Evolutionary conservation across 2,113 vertebrate genomes (phyloP), one percentile per base, ranked within the genome.

Genomic region (Chaenogobius annularis): DNA sequence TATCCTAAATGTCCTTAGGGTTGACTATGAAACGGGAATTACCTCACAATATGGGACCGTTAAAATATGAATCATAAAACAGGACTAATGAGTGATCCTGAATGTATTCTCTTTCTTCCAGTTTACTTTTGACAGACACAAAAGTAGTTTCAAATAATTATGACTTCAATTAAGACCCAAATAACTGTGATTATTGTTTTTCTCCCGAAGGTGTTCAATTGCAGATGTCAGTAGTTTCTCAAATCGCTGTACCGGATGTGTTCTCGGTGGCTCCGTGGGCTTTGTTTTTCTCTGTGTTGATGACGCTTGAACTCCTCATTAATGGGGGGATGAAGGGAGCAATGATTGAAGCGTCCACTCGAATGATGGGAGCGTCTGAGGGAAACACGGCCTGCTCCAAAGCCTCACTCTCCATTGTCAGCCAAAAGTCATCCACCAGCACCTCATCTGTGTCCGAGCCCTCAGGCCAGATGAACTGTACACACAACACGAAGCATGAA

Each of bases 281-380:
- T 88, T 99, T 99, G 88, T 98, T 95, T 86, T 96, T 98, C 89
- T 99, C 98, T 0, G 96, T 98, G 89, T 99, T 99, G 81, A 99
- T 92, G 55, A 97, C 95, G 68, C 94, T 75, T 0, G 91, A 62
- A 85, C 94, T 94, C 88, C 96, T 95, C 96, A 98, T 97, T 77
- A 99, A 93, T 0, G 97, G 95, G 35, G 98, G 96, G 75, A 97
- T 95, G 88, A 99, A 99, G 46, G 97, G 98, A 58, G 97, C 96
- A 37, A 99, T 93, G 77, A 99, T 97, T 69, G 97, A 98, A 74
- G 97, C 98, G 69, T 99, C 98, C 56, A 99, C 95, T 64, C 95
- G 96, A 17, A 96, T 98, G 90, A 98, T 96, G 13, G 97, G 95
- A 77, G 98, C 93, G 78, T 94, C 95, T 43, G 95, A 89, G 55